Evolutionary conservation across 2,797 vertebrate species (phyloP).

Genomic region (Melanotaenia pygmaea): DNA sequence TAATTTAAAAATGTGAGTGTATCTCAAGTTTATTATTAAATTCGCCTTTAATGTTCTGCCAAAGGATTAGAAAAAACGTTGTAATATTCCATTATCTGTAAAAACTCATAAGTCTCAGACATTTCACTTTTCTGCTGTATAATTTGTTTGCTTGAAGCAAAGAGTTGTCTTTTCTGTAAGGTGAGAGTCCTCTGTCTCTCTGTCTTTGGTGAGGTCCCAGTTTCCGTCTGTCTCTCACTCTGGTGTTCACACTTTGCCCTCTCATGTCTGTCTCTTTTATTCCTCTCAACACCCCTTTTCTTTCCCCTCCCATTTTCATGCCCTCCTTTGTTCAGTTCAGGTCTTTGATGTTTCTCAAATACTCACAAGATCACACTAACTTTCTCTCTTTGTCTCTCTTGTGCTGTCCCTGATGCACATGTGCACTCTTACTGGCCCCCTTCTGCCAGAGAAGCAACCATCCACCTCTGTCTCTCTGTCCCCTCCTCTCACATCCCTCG

Average conservation of each 20-base stretch:
- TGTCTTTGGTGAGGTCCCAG: slow-evolving; percentile 19
- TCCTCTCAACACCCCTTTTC: slow-evolving; percentile 11
- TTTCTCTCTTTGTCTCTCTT: slow-evolving; percentile 63
- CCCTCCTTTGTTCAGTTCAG: slow-evolving; percentile 67
- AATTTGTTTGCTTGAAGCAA: slow-evolving; percentile 41
- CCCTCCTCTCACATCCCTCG: slow-evolving; percentile 66
- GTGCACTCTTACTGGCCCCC: slow-evolving; percentile 32
- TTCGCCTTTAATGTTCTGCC: slow-evolving; percentile 22
- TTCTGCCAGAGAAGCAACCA: slow-evolving; percentile 54
- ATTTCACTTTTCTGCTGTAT: slow-evolving; percentile 37
- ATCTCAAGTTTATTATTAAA: slow-evolving; percentile 23
- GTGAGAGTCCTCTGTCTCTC: slow-evolving; percentile 17
- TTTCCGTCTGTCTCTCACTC: slow-evolving; percentile 47
- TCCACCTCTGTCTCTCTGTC: slow-evolving; percentile 60
- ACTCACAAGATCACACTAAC: slow-evolving; percentile 60
- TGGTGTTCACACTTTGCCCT: slow-evolving; percentile 61
- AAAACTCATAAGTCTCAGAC: slow-evolving; percentile 27
- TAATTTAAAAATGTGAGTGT: slow-evolving; percentile 15
- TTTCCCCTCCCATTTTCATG: slow-evolving; percentile 41
- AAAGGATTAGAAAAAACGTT: slow-evolving; percentile 25
- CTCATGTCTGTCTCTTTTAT: slow-evolving; percentile 56
- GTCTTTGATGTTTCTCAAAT: slow-evolving; percentile 73
- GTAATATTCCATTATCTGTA: slow-evolving; percentile 11
- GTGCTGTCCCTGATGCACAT: slow-evolving; percentile 40
- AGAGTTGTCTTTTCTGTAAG: slow-evolving; percentile 38